Conservation (phyloP, 2,888 invertebrate species). For the Psylliodes chrysocephalus region DNA sequence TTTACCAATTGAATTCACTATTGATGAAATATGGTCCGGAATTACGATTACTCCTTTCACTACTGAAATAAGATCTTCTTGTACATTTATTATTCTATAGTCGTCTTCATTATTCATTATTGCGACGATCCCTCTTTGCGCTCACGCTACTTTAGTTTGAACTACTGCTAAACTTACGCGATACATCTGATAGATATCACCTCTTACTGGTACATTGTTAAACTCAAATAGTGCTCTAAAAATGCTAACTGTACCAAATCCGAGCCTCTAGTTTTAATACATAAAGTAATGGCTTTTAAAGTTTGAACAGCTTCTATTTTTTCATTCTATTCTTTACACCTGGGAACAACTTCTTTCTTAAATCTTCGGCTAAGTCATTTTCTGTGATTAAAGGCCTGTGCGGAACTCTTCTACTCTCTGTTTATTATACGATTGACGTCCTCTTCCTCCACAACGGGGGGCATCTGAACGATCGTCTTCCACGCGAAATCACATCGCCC, state of each 20-base stretch:
- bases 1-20: not conserved
- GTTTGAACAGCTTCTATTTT: not conserved
- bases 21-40: not conserved
- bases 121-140: not conserved
- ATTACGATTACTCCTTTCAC: not conserved
- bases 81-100: not conserved
- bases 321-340: not conserved
- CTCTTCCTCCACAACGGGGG: not conserved
- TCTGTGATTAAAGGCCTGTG: not conserved
- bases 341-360: constrained; percentile 4
- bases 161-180: not conserved
- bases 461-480: too few species aligned
- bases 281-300: not conserved
- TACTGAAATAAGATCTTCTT: not conserved
- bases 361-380: not conserved
- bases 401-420: not conserved
- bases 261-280: not conserved
- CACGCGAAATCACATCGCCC: too few species aligned
- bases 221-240: not conserved
- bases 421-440: not conserved
- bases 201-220: not conserved
- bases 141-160: not conserved
- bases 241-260: not conserved
- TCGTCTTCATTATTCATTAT: constrained; percentile 5
- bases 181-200: constrained; percentile 9